phyloP scores from a whole-genome alignment of 2,113 vertebrate species.

The Malurus melanocephalus region DNA sequence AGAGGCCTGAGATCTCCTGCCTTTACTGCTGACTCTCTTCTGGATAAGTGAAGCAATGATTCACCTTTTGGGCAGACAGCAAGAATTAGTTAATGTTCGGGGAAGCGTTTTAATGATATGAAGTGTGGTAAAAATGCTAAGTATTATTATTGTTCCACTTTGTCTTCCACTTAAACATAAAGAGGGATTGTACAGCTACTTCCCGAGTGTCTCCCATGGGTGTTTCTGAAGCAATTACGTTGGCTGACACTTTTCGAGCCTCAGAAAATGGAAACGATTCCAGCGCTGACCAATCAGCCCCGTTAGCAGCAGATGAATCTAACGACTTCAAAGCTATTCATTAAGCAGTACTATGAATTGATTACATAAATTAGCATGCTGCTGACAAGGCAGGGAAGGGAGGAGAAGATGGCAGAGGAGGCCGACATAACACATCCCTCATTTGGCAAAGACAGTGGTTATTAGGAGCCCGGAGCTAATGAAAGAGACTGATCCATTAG shows the following conservation, averaged over 20 bases:
- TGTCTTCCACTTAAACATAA: constrained; percentile 41
- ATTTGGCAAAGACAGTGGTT: constrained; percentile 39
- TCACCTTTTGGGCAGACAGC: background rate
- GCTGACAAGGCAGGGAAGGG: constrained; percentile 49
- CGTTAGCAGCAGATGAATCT: constrained; percentile 28
- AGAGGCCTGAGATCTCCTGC: background rate
- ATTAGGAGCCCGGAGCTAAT: constrained; percentile 49
- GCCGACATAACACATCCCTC: background rate
- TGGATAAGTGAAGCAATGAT: background rate
- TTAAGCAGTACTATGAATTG: constrained; percentile 52
- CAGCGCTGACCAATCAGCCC: constrained; percentile 42
- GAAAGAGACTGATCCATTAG: constrained; percentile 41
- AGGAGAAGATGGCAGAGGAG: constrained; percentile 9
- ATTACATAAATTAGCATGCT: constrained; percentile 60
- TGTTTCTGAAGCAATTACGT: constrained; percentile 47
- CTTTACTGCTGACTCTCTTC: background rate
- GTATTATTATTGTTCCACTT: constrained; percentile 55
- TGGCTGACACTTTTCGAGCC: constrained; percentile 10
- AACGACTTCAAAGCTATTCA: constrained; percentile 54
- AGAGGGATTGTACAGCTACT: constrained; percentile 4
- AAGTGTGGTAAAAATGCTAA: constrained; percentile 38
- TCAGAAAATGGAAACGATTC: constrained; percentile 34
- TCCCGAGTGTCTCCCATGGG: constrained; percentile 53
- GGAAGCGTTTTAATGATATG: background rate
- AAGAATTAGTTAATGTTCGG: constrained; percentile 15